Base-by-base conservation (phyloP, 2,113 vertebrate genomes). In the Gopherus evgoodei region DNA sequence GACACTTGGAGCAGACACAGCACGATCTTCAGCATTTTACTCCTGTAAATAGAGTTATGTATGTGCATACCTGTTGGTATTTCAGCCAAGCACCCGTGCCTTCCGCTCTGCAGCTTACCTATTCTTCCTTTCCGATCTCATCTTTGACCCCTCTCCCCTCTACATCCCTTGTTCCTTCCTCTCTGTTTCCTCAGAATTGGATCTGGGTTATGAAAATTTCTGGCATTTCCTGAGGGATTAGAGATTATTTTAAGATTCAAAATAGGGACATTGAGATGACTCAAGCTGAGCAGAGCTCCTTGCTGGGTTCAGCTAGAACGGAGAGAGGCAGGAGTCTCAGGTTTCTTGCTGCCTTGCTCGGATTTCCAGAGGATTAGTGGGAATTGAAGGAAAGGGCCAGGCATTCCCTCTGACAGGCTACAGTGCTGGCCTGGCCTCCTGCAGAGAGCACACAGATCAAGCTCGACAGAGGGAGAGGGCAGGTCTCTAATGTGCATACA, bases 211-310 rank as follows among this genome's bases (percentile, higher is more conserved):
- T 2, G 69, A 90, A 83, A 0, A 4, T 87, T 91, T 94, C 21
- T 93, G 78, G 94, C 90, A 93, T 94, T 96, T 96, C 80, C 69
- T 47, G 0, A 2, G 57, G 88, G 89, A 50, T 50, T 5, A 53
- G 89, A 47, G 92, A 90, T 93, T 89, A 95, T 97, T 95, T 96
- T 93, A 89, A 88, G 81, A 86, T 89, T 94, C 86, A 93, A 65
- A 85, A 85, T 31, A 89, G 86, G 65, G 94, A 91, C 84, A 84
- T 88, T 93, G 91, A 84, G 93, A 93, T 1, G 86, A 92, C 75
- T 82, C 65, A 29, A 50, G 84, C 65, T 1, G 0, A 80, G 87
- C 76, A 50, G 72, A 49, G 62, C 90, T 93, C 83, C 22, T 8
- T 85, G 79, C 1, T 16, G 31, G 22, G 50, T 16, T 11, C 4